Percentiles rank a stretch among this genome's conserved stretches.
Conservation (phyloP, 2,797 vertebrate genomes). For the Myotis vivesi region DNA sequence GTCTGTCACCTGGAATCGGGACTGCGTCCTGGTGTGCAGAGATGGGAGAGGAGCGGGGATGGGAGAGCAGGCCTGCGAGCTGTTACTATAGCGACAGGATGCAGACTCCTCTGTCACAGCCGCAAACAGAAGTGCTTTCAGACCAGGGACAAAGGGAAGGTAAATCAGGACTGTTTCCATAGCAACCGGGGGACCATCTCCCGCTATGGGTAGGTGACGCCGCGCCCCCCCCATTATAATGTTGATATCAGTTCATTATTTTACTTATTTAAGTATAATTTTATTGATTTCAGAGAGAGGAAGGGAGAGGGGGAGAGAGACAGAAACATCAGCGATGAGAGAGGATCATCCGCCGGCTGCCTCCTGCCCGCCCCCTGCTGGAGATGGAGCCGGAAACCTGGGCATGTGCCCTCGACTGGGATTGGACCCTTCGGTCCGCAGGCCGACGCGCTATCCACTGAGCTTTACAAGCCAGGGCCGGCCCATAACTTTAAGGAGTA, state of each 20-base stretch:
- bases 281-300: too few species aligned
- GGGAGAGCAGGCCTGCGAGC: background rate
- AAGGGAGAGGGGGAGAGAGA: too few species aligned
- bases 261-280: too few species aligned
- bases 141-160: conserved; percentile 39
- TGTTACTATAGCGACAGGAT: conserved; percentile 72
- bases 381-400: too few species aligned
- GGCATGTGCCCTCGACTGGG: too few species aligned
- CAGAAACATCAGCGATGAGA: too few species aligned
- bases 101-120: conserved; percentile 33
- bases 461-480: too few species aligned
- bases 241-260: background rate
- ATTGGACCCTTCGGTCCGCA: too few species aligned
- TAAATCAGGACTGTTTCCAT: conserved; percentile 58
- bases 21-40: background rate
- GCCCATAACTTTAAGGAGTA: background rate
- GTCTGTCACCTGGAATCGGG: conserved; percentile 19
- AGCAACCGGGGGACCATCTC: conserved; percentile 57
- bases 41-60: background rate
- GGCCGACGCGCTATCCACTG: too few species aligned
- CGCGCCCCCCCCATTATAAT: background rate
- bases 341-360: too few species aligned
- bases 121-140: conserved; percentile 54
- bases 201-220: background rate
- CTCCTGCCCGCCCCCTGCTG: too few species aligned